A percentile compares a stretch with the other conserved stretches of the same genome.
Conservation (phyloP, 2,113 vertebrate species). For the Aldabrachelys gigantea region DNA sequence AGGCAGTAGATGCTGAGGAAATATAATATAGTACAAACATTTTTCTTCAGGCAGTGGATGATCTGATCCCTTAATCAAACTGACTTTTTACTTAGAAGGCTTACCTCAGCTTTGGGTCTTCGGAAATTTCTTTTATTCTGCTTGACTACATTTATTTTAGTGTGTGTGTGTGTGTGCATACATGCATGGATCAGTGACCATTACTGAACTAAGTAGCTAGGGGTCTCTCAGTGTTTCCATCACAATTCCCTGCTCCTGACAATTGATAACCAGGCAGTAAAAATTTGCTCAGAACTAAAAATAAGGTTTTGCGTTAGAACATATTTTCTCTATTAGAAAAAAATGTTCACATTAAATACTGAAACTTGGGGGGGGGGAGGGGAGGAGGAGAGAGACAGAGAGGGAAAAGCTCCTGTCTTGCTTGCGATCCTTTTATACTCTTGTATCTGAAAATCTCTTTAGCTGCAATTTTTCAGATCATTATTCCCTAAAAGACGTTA, state of each 20-base stretch:
- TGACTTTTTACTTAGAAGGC: slow-evolving; percentile 43
- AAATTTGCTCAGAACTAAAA: not conserved
- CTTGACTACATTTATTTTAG: slow-evolving; percentile 46
- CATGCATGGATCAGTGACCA: not conserved
- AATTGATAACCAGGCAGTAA: not conserved
- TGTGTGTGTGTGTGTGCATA: not conserved
- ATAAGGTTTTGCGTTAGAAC: not conserved
- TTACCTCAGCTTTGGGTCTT: slow-evolving; percentile 34
- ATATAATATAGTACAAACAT: slow-evolving; percentile 12
- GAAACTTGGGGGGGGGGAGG: not conserved
- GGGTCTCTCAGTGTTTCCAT: not conserved
- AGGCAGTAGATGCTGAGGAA: not conserved
- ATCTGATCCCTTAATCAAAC: slow-evolving; percentile 38
- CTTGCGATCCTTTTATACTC: not conserved
- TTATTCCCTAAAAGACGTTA: not conserved
- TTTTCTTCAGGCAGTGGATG: slow-evolving; percentile 38
- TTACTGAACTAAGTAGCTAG: not conserved
- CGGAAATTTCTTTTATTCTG: slow-evolving; percentile 43
- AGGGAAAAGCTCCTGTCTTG: not conserved
- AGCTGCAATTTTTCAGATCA: not conserved
- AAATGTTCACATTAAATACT: not conserved
- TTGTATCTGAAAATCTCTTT: not conserved
- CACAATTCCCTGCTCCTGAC: slow-evolving; percentile 1
- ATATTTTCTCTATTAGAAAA: not conserved
- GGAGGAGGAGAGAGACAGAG: not conserved